Conservation (phyloP, 2,888 invertebrate species). For the Dasypolia templi region DNA sequence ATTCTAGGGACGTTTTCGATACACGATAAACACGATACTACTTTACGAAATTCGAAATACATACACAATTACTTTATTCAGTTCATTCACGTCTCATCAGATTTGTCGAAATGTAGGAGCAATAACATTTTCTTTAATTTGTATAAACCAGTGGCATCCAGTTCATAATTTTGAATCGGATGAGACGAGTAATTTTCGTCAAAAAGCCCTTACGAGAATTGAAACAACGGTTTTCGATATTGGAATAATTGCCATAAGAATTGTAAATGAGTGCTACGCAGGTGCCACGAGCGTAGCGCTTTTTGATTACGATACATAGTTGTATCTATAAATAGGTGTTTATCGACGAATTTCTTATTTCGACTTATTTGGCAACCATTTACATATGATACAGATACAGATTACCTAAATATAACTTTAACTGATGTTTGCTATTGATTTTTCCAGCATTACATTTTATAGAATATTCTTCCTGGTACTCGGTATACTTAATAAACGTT, state of each 20-base stretch:
- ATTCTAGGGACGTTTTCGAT: constrained; percentile 7
- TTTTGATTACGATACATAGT: constrained; percentile 10
- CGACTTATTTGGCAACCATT: no score
- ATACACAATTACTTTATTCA: background rate
- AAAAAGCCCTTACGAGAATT: background rate
- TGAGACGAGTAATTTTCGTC: background rate
- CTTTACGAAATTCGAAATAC: no score
- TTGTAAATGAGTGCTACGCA: constrained; percentile 23
- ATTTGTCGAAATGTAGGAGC: background rate
- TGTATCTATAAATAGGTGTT: no score
- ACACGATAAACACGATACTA: no score
- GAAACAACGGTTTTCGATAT: constrained; percentile 8
- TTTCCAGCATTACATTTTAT: background rate
- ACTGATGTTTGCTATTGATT: background rate
- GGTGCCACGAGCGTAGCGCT: constrained; percentile 31
- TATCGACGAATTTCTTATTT: background rate
- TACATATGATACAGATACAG: background rate
- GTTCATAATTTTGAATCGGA: background rate
- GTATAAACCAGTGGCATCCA: background rate
- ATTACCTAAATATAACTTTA: background rate
- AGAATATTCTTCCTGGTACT: background rate
- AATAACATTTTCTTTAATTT: background rate
- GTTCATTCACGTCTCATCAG: background rate
- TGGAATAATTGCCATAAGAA: background rate
- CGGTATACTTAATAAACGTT: background rate